Percentiles rank a stretch among this genome's conserved stretches.
Evolutionary conservation across 2,888 invertebrate genomes (phyloP).

Genomic region (Caenorhabditis sp.): DNA sequence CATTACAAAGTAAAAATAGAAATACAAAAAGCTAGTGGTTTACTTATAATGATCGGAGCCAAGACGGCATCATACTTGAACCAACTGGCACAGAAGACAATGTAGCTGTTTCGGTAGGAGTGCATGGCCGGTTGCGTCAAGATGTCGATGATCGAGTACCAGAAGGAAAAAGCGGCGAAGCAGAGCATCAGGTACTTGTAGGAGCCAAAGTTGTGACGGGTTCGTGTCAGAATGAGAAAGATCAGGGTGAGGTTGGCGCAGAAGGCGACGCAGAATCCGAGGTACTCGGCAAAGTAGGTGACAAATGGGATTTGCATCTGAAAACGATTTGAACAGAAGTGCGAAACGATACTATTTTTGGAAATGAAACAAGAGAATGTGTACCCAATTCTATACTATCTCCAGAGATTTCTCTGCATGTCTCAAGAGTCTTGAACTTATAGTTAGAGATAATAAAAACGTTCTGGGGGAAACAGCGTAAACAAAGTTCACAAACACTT

Average conservation of each 20-base stretch:
- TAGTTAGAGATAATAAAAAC: no score
- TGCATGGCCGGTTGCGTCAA: conserved; percentile 50
- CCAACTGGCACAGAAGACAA: conserved; percentile 49
- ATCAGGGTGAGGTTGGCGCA: conserved; percentile 28
- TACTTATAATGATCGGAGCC: conserved; percentile 39
- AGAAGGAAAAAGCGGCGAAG: conserved; percentile 36
- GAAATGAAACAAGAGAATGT: no score
- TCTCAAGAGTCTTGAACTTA: no score
- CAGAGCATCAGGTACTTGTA: conserved; percentile 50
- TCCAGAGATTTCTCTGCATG: no score
- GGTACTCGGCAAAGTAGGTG: conserved; percentile 31
- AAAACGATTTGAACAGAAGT: no score
- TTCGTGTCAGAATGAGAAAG: conserved; percentile 31
- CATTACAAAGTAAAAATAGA: no score
- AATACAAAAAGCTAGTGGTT: not conserved
- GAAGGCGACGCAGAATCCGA: conserved; percentile 44
- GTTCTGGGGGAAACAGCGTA: no score
- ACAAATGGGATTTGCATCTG: conserved; percentile 45
- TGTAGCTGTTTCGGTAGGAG: conserved; percentile 38
- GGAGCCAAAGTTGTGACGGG: conserved; percentile 34
- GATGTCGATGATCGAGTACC: conserved; percentile 49
- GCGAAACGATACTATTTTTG: no score
- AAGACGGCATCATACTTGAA: conserved; percentile 42
- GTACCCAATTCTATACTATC: no score
- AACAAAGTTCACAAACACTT: no score